Evolutionary conservation across 2,113 vertebrate species (phyloP).

Genomic region (Rhineura floridana): DNA sequence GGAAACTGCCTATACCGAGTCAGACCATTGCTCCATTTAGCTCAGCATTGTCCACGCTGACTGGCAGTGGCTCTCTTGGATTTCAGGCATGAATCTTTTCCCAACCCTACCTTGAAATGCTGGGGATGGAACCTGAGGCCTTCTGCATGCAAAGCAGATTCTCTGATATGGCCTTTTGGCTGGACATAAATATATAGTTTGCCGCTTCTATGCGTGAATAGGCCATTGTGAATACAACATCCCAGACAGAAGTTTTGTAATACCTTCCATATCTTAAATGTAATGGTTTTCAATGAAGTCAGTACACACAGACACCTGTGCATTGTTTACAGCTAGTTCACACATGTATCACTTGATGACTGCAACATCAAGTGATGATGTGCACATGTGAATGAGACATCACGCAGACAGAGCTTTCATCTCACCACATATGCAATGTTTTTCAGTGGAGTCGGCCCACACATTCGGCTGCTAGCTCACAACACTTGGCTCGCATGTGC

Average conservation of each 20-base stretch:
- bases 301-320: too few species aligned
- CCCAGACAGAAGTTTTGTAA: background rate
- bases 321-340: background rate
- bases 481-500: background rate
- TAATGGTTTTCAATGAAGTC: background rate
- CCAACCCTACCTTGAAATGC: too few species aligned
- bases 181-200: too few species aligned
- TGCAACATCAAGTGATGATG: background rate
- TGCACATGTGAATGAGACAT: background rate
- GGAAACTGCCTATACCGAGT: too few species aligned
- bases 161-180: too few species aligned
- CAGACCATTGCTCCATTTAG: too few species aligned
- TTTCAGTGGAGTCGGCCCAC: background rate
- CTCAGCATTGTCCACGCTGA: too few species aligned
- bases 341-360: background rate
- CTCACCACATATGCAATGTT: background rate
- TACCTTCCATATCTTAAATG: too few species aligned
- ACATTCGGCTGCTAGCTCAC: background rate
- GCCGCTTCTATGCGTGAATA: background rate
- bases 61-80: too few species aligned
- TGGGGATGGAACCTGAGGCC: background rate
- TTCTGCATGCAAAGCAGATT: background rate
- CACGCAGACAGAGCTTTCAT: background rate
- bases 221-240: too few species aligned
- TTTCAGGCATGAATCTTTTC: too few species aligned